Evolutionary conservation across 2,888 invertebrate genomes (phyloP), one percentile per base, ranked within the genome.

Genomic region (Chrysopilus asiliformis): DNA sequence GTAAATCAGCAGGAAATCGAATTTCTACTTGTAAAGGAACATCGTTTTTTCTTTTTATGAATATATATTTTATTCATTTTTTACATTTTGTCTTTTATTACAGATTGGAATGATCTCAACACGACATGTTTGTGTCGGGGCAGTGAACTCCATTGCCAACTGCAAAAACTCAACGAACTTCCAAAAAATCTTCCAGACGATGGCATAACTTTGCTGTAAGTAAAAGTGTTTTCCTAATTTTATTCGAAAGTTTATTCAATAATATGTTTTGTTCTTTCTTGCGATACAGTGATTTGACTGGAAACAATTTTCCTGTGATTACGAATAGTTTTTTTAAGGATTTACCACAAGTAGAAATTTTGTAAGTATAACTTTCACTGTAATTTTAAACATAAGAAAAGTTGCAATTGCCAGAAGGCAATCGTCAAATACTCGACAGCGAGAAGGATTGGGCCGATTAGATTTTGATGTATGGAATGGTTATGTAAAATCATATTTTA

Each of bases 211-310:
- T 56, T 66, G 41, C 48, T 67, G 66, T 67, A 53, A 62, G 64
- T 60, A 20, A 34, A 24, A 25, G 24, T 14, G 14, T 4, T 27
- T 18, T 29, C 2, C 4, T 18, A 31, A 16, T 10, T 17, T n/a
- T n/a, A n/a, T n/a, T n/a, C n/a, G n/a, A n/a, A n/a, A n/a, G n/a
- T n/a, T n/a, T n/a, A n/a, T n/a, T n/a, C n/a, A n/a, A n/a, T n/a
- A n/a, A n/a, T n/a, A n/a, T n/a, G n/a, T 31, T 20, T 22, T 5
- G 29, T 9, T 10, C 14, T 38, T 14, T 25, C 39, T 40, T 40
- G 38, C 15, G 30, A 56, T 55, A 14, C 45, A 68, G 67, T 20
- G 67, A 68, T 48, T 56, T 68, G 19, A 64, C 65, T 2, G 67
- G 66, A 26, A 67, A 67, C 45, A 52, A 49, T 39, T 68, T 67